Conservation (phyloP, 2,888 invertebrate genomes). For the Galerucella calmariensis region DNA sequence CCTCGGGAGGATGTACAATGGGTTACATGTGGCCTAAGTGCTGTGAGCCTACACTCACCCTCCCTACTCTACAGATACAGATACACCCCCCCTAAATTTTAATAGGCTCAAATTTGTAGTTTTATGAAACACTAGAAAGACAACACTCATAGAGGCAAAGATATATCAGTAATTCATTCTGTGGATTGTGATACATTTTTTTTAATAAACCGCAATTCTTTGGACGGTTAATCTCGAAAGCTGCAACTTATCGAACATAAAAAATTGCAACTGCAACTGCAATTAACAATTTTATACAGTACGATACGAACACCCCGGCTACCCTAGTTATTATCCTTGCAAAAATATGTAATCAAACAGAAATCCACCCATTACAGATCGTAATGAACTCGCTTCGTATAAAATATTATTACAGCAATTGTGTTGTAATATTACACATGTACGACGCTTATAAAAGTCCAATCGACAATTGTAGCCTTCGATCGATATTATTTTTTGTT, state of each 20-base stretch:
- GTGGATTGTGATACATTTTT: no score
- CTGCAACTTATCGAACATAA: neutral
- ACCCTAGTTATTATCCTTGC: slow-evolving; percentile 12
- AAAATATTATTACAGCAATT: slow-evolving; percentile 21
- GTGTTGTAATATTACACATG: neutral
- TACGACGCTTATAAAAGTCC: neutral
- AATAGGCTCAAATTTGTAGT: no score
- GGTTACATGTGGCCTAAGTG: no score
- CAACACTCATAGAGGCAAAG: no score
- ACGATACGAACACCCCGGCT: neutral
- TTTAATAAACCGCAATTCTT: no score
- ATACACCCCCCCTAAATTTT: no score
- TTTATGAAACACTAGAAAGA: no score
- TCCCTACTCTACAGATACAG: no score
- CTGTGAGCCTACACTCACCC: no score
- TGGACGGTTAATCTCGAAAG: no score
- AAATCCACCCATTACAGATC: slow-evolving; percentile 5
- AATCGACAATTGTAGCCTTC: slow-evolving; percentile 18
- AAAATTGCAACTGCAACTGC: neutral
- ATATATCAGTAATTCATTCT: no score
- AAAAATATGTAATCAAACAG: slow-evolving; percentile 19
- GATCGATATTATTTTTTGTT: slow-evolving; percentile 12
- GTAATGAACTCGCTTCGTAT: slow-evolving; percentile 3
- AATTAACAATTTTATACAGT: neutral
- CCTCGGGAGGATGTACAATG: no score